Base-by-base conservation (phyloP, 2,113 vertebrate species). In the Lipophrys pholis region DNA sequence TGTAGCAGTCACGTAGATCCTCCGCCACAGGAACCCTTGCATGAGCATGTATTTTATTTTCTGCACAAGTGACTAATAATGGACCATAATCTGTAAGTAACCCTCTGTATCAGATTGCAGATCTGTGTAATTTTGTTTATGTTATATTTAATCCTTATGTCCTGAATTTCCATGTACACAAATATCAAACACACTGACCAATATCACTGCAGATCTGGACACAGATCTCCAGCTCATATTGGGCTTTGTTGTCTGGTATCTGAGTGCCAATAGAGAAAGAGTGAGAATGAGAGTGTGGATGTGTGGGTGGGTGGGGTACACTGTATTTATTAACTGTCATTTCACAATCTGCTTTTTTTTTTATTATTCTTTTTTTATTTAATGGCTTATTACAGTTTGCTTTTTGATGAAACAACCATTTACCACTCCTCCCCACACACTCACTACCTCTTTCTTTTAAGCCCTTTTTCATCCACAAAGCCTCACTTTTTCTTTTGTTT, bases 31-130 rank as follows among this genome's bases (percentile, higher is more conserved):
- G 60, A 71, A n/a, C 60, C 77, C 71, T 70, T 82, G 85, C 79
- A 81, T 87, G 79, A 83, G 60, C 78, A 79, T 41, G 35, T 66
- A 55, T 70, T 15, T 76, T 75, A 52, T 77, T 60, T 83, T 80
- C 57, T 40, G 73, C 82, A 81, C 63, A 9, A 73, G 70, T 91
- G 74, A 91, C 78, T 89, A 84, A 81, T 80, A 72, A 76, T 83
- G 80, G 62, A 86, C 86, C 75, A 16, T 74, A 75, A 73, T 76
- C 65, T 82, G 75, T 87, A 86, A 87, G 78, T 87, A 85, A 71
- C 56, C 56, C 73, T 56, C 35, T 55, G 38, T 52, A 75, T 66
- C 52, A 69, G 48, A 49, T 64, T 81, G 50, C 66, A 55, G 56
- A 73, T 73, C 21, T 58, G 53, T 56, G 15, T 51, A 80, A 54